phyloP scores from a whole-genome alignment of 2,113 vertebrate species.

The Siniperca knerii region DNA sequence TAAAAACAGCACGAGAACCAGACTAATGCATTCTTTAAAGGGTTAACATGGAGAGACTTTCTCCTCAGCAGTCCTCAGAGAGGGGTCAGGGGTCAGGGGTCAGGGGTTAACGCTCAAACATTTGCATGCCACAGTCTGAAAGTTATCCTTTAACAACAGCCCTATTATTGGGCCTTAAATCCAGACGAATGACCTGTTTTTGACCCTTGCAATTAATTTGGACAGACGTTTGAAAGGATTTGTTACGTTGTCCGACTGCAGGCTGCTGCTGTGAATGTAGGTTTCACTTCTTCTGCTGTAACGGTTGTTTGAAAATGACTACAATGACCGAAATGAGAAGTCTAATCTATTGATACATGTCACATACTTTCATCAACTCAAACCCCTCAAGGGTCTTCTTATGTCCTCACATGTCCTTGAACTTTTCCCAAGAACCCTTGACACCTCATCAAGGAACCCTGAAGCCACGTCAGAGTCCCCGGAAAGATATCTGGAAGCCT shows the following conservation, averaged over 20 bases:
- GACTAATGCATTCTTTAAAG: neutral
- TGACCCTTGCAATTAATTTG: neutral
- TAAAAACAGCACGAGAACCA: neutral
- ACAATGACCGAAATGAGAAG: too few relatives aligned
- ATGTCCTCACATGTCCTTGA: neutral
- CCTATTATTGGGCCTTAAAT: neutral
- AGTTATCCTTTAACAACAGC: neutral
- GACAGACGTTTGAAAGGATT: neutral
- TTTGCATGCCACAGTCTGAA: neutral
- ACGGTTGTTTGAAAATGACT: too few relatives aligned
- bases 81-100: conserved; percentile 18
- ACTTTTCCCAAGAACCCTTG: neutral
- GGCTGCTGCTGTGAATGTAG: too few relatives aligned
- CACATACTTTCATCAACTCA: too few relatives aligned
- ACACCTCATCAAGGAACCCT: neutral
- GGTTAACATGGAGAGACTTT: neutral
- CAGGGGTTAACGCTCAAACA: neutral
- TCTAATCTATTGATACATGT: too few relatives aligned
- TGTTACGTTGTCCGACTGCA: neutral
- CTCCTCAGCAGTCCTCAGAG: neutral
- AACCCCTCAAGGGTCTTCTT: neutral
- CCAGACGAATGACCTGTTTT: neutral
- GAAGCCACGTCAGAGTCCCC: neutral
- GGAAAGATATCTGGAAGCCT: neutral
- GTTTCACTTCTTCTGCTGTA: too few relatives aligned